phyloP scores from a whole-genome alignment of 2,888 invertebrate genomes.

The Buathra laborator region DNA sequence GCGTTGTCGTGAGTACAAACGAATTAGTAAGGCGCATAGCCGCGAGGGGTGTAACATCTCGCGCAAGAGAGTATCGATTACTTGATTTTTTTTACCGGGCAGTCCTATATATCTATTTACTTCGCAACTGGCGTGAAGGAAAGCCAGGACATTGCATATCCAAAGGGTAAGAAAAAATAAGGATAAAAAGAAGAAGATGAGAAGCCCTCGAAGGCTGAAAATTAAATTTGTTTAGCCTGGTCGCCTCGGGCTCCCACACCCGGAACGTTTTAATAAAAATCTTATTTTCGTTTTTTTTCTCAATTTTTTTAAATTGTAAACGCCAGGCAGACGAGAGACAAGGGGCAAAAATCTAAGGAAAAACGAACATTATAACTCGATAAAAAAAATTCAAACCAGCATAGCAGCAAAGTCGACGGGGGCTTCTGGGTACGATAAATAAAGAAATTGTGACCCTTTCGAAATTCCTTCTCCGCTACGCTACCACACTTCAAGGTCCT shows the following conservation, averaged over 20 bases:
- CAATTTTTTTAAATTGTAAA: background rate
- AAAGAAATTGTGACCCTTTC: background rate
- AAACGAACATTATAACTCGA: slow-evolving; percentile 26
- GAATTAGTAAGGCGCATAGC: background rate
- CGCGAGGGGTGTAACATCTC: slow-evolving; percentile 9
- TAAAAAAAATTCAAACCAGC: slow-evolving; percentile 28
- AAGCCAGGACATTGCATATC: background rate
- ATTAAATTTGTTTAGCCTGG: slow-evolving; percentile 39
- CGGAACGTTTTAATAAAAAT: slow-evolving; percentile 44
- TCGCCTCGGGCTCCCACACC: slow-evolving; percentile 6
- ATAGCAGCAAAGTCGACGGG: background rate
- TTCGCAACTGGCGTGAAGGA: background rate
- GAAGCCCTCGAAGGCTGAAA: slow-evolving; percentile 9
- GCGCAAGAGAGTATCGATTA: slow-evolving; percentile 29
- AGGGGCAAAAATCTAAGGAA: slow-evolving; percentile 1
- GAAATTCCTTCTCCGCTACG: background rate
- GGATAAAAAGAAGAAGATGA: background rate
- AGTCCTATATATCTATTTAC: slow-evolving; percentile 15
- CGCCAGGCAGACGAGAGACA: background rate
- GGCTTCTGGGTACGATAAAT: background rate
- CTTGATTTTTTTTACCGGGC: slow-evolving; percentile 2
- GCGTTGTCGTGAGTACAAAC: slow-evolving; percentile 1
- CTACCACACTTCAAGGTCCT: background rate
- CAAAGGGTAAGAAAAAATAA: slow-evolving; percentile 14
- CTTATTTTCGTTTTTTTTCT: background rate